A percentile compares a stretch with the other conserved stretches of the same genome.
Conservation (phyloP, 1,140 invertebrate species). For the Rhyzopertha dominica region DNA sequence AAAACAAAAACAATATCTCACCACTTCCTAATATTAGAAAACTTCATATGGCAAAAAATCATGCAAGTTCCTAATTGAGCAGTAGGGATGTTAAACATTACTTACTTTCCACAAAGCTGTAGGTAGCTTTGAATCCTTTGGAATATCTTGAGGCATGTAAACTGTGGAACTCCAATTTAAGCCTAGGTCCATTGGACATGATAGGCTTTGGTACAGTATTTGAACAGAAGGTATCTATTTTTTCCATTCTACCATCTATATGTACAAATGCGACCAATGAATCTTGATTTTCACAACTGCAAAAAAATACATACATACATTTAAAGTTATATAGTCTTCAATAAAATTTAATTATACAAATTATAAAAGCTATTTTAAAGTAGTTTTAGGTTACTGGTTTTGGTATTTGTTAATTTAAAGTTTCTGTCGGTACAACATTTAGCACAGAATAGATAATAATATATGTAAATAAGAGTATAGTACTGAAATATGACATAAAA, state of each 20-base stretch:
- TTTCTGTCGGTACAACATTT: no score
- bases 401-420: no score
- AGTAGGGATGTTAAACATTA: conserved; percentile 25
- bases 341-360: conserved; percentile 7
- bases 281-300: conserved; percentile 72
- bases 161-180: conserved; percentile 78
- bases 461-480: no score
- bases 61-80: no score
- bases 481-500: no score
- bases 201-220: conserved; percentile 69
- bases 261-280: conserved; percentile 71
- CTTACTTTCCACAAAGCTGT: conserved; percentile 85
- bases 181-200: conserved; percentile 82
- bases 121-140: conserved; percentile 80
- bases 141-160: conserved; percentile 63
- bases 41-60: no score
- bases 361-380: no score
- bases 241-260: conserved; percentile 71
- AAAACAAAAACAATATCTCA: no score
- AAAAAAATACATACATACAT: conserved; percentile 37
- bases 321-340: conserved; percentile 2
- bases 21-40: no score
- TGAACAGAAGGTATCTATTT: conserved; percentile 81
- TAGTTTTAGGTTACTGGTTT: no score
- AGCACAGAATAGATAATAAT: no score